Evolutionary conservation across 2,113 vertebrate species (phyloP).

Genomic region (Petrocephalus zakoni): DNA sequence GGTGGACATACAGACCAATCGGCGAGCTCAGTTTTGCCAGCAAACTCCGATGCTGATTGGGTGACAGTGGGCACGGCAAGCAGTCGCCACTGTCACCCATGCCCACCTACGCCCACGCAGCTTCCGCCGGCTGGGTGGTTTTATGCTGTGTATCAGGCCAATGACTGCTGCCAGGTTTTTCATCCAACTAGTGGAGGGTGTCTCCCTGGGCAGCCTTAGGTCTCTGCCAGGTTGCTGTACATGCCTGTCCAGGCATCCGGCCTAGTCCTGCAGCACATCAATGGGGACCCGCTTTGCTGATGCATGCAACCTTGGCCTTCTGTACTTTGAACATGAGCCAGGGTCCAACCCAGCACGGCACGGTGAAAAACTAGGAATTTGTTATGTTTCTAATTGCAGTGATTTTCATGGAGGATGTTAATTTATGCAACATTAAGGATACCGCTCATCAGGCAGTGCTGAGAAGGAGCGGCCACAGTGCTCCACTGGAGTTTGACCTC

Average conservation of each 20-base stretch:
- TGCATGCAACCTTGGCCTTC: neutral
- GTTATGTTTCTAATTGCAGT: neutral
- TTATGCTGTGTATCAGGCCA: neutral
- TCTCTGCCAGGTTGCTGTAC: neutral
- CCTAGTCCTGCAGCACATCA: neutral
- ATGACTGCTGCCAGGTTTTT: neutral
- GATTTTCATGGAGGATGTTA: neutral
- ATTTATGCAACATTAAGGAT: neutral
- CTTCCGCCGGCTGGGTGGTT: no score
- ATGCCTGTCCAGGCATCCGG: neutral
- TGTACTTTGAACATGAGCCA: neutral
- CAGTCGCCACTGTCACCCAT: neutral
- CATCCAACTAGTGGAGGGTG: neutral
- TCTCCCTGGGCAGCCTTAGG: neutral
- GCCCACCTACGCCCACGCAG: neutral
- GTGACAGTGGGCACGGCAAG: neutral
- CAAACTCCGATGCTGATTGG: neutral
- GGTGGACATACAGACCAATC: neutral
- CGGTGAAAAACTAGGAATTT: neutral
- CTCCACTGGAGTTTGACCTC: neutral
- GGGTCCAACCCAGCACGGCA: neutral
- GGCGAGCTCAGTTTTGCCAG: neutral
- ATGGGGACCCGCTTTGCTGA: neutral
- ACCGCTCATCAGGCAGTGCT: neutral
- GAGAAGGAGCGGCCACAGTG: neutral